Percentiles rank a stretch among this genome's conserved stretches.
Conservation (phyloP, 1,140 invertebrate species). For the Rhizoglyphus robini region DNA sequence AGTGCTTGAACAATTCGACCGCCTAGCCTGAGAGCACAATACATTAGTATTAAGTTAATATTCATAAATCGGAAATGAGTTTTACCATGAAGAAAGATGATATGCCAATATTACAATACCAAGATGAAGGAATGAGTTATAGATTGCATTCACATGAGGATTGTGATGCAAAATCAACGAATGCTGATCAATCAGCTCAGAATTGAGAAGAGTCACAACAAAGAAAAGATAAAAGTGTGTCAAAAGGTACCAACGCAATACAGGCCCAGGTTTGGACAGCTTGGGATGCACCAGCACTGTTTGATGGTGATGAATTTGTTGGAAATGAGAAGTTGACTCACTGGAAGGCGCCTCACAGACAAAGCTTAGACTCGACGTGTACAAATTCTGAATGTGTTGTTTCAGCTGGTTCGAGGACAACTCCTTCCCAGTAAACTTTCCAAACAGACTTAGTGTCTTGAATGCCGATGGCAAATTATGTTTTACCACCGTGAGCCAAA, state of each 20-base stretch:
- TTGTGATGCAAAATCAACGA: conserved; percentile 16
- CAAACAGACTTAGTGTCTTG: background rate
- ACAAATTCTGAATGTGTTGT: conserved; percentile 16
- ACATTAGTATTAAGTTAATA: background rate
- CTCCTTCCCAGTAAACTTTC: conserved; percentile 9
- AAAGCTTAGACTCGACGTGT: conserved; percentile 4
- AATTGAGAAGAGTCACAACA: conserved; percentile 4
- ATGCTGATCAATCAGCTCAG: conserved; percentile 11
- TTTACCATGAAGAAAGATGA: conserved; percentile 20
- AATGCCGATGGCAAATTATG: conserved; percentile 14
- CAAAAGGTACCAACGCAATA: conserved; percentile 20
- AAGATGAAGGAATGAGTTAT: conserved; percentile 17
- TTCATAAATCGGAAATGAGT: conserved; percentile 4
- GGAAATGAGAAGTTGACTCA: background rate
- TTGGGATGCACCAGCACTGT: background rate
- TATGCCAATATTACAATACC: conserved; percentile 18
- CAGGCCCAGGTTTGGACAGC: conserved; percentile 11
- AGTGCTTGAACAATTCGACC: conserved; percentile 14
- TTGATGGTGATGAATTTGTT: conserved; percentile 2
- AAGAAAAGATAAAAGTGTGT: conserved; percentile 22
- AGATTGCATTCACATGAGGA: conserved; percentile 13
- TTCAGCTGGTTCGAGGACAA: conserved; percentile 14
- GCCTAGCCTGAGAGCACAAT: conserved; percentile 8
- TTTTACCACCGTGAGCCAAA: conserved; percentile 24
- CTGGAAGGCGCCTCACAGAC: background rate